Base-by-base conservation (phyloP, 1,140 invertebrate species). In the Pantala flavescens region DNA sequence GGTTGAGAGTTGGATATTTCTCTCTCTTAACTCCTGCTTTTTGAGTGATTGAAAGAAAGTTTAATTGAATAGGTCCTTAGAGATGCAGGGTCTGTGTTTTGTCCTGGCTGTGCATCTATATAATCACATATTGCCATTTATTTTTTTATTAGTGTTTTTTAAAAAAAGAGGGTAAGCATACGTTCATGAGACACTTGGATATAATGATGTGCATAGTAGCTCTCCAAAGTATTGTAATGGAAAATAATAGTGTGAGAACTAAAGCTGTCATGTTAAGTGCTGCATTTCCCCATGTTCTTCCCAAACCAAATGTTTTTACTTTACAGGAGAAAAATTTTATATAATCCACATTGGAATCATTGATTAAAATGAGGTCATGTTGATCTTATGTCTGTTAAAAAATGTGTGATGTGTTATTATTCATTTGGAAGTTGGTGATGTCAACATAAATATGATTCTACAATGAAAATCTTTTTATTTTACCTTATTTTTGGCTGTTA, bases 281-380 rank as follows among this genome's bases (percentile, higher is more conserved):
- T 63, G 49, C 49, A 63, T 63, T 63, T 63, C n/a, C 49, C 49
- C 49, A 63, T 63, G 49, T 63, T 63, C 49, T 7, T 63, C 49
- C 49, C 49, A 19, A 63, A 63, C 49, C 49, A 63, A 63, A 21
- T 63, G 49, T 63, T 16, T 63, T 63, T 63, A 63, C 49, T 19
- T 63, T 36, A 36, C 28, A 36, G 28, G 28, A 36, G 9, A 21
- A 16, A 63, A 63, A 19, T 63, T 63, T 63, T 63, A 63, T 63
- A 63, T 63, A 63, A 63, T 63, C 49, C 49, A 63, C 49, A 63
- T 63, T 63, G 49, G 49, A 63, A 63, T 16, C 49, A 63, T 63
- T 63, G 28, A 63, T 63, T 63, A 63, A 36, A 63, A 63, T 63
- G 49, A 63, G 49, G 49, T 63, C 49, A 63, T 63, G 49, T 63